Evolutionary conservation across 2,113 vertebrate genomes (phyloP), one percentile per base, ranked within the genome.

Genomic region (Syrrhaptes paradoxus): DNA sequence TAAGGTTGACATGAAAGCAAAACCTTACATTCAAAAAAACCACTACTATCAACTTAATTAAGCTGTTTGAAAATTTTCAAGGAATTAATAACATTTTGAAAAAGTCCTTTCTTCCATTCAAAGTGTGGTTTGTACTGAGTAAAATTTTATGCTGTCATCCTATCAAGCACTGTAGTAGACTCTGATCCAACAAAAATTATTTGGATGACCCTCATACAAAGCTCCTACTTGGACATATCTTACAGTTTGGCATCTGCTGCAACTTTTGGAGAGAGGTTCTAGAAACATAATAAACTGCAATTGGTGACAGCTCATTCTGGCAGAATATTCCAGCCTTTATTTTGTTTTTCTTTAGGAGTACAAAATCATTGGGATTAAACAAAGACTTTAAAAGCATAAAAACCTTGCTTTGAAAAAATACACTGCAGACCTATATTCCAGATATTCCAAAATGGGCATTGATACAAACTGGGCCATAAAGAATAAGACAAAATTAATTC

Each of bases 21-120:
- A 88, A 29, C 7, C 57, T 13, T 28, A 73, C 0, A 0, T 62
- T 71, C 2, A 2, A 28, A 84, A 71, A 36, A 32, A 0, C 4
- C 16, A 58, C 19, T 43, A 38, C 11, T 61, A 14, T 10, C 43
- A 90, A 45, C 12, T 38, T 48, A 41, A 59, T 13, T 26, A 89
- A 89, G 13, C 16, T 32, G 17, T 34, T 70, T 14, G 20, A 74
- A 51, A 52, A 43, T 36, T 51, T 84, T 86, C 20, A 71, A 14
- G 55, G 8, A 66, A 63, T 54, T 32, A 38, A 1, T 43, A 84
- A 58, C 17, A 48, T 32, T 46, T 16, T n/a, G 9, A 26, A 59
- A 62, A 86, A 34, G 8, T 59, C 7, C 7, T 58, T 88, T 76
- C 31, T 94, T 86, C 31, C 20, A 74, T 34, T 76, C 55, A 34